phyloP scores from a whole-genome alignment of 1,140 invertebrate genomes.

The Wiebesia pumilae region DNA sequence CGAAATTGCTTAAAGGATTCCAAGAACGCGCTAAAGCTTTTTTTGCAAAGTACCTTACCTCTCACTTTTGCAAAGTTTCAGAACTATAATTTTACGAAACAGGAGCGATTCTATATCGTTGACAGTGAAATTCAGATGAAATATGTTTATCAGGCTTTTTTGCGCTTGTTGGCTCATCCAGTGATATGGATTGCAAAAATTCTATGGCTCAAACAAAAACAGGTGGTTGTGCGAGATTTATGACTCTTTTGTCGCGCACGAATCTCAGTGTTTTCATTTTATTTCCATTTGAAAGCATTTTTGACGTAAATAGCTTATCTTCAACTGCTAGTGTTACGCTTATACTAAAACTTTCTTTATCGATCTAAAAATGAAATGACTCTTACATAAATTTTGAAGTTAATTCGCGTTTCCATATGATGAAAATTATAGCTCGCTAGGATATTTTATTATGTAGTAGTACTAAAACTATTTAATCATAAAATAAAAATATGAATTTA shows the following conservation, averaged over 20 bases:
- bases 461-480: no score
- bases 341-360: no score
- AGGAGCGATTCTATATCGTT: neutral
- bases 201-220: constrained; percentile 40
- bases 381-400: no score
- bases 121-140: neutral
- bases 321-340: no score
- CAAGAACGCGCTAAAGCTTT: neutral
- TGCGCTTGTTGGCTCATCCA: neutral
- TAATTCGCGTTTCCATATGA: no score
- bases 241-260: neutral
- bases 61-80: no score
- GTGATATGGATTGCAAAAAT: neutral
- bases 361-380: no score
- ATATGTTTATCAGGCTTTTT: neutral
- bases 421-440: no score
- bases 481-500: no score
- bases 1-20: constrained; percentile 12
- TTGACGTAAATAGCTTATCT: neutral
- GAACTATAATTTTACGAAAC: no score
- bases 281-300: neutral
- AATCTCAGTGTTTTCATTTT: neutral
- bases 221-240: constrained; percentile 47
- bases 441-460: no score
- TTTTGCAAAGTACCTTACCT: no score